These are phyloP conservation scores for Deroplatys truncata DNA, from an alignment of 2,888 invertebrate species.

Conservation along the genomic window DNA sequence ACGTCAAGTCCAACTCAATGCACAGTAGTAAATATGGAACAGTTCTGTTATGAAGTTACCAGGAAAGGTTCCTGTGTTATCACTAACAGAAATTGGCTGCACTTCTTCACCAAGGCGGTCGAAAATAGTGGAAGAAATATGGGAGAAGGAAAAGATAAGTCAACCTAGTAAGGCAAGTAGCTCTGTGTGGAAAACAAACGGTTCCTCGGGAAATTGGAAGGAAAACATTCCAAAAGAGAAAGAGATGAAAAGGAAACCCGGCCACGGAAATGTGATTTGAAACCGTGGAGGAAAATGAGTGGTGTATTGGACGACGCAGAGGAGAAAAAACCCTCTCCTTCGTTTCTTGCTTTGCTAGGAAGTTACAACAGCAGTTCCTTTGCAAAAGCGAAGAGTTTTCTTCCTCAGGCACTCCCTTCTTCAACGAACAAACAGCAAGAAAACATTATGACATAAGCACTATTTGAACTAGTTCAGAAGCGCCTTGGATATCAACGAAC, in stretches of 20 bases:
- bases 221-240: background rate
- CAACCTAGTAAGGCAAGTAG: background rate
- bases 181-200: background rate
- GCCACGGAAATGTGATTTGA: constrained; percentile 1
- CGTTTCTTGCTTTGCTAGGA: background rate
- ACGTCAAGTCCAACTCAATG: too few species aligned
- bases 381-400: background rate
- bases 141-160: background rate
- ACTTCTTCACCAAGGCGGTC: too few species aligned
- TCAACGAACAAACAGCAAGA: too few species aligned
- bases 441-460: too few species aligned
- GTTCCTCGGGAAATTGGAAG: constrained; percentile 7
- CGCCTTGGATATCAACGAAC: too few species aligned
- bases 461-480: too few species aligned
- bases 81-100: too few species aligned
- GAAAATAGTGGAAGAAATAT: background rate
- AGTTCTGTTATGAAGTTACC: too few species aligned
- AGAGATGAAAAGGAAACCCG: constrained; percentile 2
- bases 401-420: too few species aligned
- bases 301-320: background rate
- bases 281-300: background rate
- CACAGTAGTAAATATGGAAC: too few species aligned
- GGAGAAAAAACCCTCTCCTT: background rate
- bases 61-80: too few species aligned
- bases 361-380: background rate